Base-by-base conservation (phyloP, 1,140 invertebrate genomes). In the Epicauta chinensis region DNA sequence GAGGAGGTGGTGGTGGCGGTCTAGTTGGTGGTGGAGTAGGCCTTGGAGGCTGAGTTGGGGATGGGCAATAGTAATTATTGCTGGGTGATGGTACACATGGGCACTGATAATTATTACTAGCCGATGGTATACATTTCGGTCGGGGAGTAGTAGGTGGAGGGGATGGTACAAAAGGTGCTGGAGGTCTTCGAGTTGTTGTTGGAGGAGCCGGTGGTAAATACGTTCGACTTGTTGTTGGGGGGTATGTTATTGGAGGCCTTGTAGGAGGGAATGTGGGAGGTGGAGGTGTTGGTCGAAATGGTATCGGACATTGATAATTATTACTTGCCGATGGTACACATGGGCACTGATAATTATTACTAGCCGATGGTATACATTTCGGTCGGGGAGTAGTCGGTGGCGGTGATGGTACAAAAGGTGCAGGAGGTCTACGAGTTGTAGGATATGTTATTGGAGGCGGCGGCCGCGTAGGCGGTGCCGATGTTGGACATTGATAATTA, bases 371-470 rank as follows among this genome's bases (percentile, higher is more conserved):
- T 49, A 40, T 10, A 15, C 35, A 37, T 13, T 10, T 49, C 3
- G 54, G 39, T 10, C 39, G 47, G 2, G 40, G 49, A 31, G 49
- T 51, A 11, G 51, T 53, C 32, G 36, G 51, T 40, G 39, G 44
- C 10, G 50, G 10, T 23, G 32, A 40, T 4, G 50, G 41, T 13
- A 32, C 32, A 43, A 36, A 52, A 5, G 48, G 38, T 30, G 38
- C 11, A 9, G 43, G n/a, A n/a, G n/a, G n/a, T n/a, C n/a, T n/a
- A n/a, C n/a, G n/a, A n/a, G n/a, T n/a, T n/a, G n/a, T n/a, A n/a
- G n/a, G n/a, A n/a, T n/a, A n/a, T n/a, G n/a, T n/a, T n/a, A n/a
- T 38, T 16, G 51, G 43, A 34, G 39, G 30, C 10, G 49, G 50
- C 13, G 43, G 35, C 39, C 4, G 23, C 7, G 7, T 23, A 23